Percentiles rank a stretch among this genome's conserved stretches.
Conservation (phyloP, 2,888 invertebrate species). For the Acrobeloides nanus region DNA sequence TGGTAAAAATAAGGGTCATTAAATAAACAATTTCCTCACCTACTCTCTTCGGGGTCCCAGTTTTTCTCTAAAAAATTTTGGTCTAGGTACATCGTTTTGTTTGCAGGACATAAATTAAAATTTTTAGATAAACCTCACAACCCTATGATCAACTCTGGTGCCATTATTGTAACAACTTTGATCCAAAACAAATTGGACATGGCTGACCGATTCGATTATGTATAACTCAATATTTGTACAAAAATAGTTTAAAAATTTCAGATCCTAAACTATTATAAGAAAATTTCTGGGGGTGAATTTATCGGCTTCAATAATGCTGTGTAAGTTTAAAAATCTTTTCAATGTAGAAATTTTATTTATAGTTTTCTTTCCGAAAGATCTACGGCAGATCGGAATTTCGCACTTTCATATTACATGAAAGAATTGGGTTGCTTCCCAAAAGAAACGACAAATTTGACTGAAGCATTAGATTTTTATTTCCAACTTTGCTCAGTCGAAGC, state of each 20-base stretch:
- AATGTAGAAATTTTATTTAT: no score
- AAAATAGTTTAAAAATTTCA: slow-evolving; percentile 9
- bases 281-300: slow-evolving; percentile 75
- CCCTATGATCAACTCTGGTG: slow-evolving; percentile 97
- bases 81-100: no score
- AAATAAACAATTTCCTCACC: no score
- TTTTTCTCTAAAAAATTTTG: no score
- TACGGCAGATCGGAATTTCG: slow-evolving; percentile 92
- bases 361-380: slow-evolving; percentile 72
- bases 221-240: no score
- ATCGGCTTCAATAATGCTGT: slow-evolving; percentile 87
- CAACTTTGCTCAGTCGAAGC: slow-evolving; percentile 71
- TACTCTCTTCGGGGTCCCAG: no score
- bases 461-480: slow-evolving; percentile 57
- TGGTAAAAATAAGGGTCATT: no score
- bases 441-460: slow-evolving; percentile 26
- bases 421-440: slow-evolving; percentile 66
- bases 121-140: slow-evolving; percentile 81
- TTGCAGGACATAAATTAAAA: no score
- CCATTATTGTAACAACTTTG: slow-evolving; percentile 83
- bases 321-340: no score
- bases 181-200: slow-evolving; percentile 53
- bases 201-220: slow-evolving; percentile 57
- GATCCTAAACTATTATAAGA: slow-evolving; percentile 53
- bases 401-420: slow-evolving; percentile 91